phyloP scores from a whole-genome alignment of 2,113 vertebrate genomes.

The Gnathonemus echidnorhynchus region DNA sequence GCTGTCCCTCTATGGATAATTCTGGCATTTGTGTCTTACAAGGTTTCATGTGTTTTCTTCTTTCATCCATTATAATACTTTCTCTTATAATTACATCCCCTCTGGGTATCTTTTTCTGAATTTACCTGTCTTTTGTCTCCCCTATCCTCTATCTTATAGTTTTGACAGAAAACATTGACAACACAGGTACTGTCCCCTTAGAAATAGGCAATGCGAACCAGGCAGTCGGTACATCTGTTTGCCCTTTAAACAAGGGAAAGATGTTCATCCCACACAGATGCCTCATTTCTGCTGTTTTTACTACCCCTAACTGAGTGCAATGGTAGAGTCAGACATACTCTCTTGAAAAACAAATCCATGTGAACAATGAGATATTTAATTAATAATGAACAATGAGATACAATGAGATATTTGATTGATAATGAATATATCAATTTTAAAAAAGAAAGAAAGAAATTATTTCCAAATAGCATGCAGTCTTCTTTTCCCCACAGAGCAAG shows the following conservation, averaged over 20 bases:
- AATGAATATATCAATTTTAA: background rate
- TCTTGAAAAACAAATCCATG: background rate
- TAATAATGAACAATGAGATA: background rate
- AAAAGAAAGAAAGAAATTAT: background rate
- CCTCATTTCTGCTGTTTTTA: background rate
- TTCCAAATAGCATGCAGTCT: background rate
- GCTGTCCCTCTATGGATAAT: constrained; percentile 7
- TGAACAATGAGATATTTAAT: background rate
- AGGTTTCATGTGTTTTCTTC: constrained; percentile 19
- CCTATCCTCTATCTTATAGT: constrained; percentile 44
- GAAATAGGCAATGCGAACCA: constrained; percentile 67
- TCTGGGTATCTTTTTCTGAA: constrained; percentile 19
- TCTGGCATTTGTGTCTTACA: constrained; percentile 24
- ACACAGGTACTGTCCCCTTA: constrained; percentile 73
- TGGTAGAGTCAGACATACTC: background rate
- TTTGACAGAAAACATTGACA: constrained; percentile 75
- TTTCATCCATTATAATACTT: constrained; percentile 17
- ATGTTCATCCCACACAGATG: background rate
- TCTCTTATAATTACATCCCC: constrained; percentile 37
- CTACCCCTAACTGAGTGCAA: constrained; percentile 5
- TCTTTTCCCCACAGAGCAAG: background rate
- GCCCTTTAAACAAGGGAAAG: background rate
- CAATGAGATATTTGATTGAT: background rate
- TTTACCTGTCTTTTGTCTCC: constrained; percentile 35
- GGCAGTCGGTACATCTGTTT: constrained; percentile 30